These are phyloP conservation scores for Ochropleura leucogaster DNA, from an alignment of 2,888 invertebrate species.

Conservation along the genomic window DNA sequence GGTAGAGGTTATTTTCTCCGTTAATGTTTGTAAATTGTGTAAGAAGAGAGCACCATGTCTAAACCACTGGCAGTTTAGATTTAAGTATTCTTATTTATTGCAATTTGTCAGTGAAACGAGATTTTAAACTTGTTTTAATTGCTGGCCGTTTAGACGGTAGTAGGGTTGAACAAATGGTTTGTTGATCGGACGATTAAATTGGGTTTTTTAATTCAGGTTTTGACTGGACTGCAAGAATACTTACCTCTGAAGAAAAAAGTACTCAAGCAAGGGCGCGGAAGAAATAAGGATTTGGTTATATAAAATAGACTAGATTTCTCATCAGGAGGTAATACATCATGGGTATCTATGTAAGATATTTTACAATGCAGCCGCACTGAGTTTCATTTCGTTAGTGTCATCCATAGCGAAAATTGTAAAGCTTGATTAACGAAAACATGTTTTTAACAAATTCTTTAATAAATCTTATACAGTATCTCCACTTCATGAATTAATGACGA, in stretches of 20 bases:
- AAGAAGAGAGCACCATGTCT: conserved; percentile 66
- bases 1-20: conserved; percentile 40
- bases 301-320: neutral
- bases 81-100: conserved; percentile 79
- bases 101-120: conserved; percentile 80
- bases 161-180: conserved; percentile 66
- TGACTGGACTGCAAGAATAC: neutral
- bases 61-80: conserved; percentile 71
- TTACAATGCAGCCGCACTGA: neutral
- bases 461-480: conserved; percentile 35
- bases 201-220: neutral
- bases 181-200: neutral
- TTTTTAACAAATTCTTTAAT: conserved; percentile 34
- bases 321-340: neutral
- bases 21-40: conserved; percentile 48
- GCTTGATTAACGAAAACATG: neutral
- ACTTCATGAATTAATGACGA: conserved; percentile 41
- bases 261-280: neutral
- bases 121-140: conserved; percentile 82
- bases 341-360: neutral
- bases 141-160: conserved; percentile 57
- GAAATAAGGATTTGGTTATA: neutral
- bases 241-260: neutral
- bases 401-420: neutral
- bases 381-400: neutral